Evolutionary conservation across 2,888 invertebrate genomes (phyloP).

Genomic region (Dicyrtoma fusca): DNA sequence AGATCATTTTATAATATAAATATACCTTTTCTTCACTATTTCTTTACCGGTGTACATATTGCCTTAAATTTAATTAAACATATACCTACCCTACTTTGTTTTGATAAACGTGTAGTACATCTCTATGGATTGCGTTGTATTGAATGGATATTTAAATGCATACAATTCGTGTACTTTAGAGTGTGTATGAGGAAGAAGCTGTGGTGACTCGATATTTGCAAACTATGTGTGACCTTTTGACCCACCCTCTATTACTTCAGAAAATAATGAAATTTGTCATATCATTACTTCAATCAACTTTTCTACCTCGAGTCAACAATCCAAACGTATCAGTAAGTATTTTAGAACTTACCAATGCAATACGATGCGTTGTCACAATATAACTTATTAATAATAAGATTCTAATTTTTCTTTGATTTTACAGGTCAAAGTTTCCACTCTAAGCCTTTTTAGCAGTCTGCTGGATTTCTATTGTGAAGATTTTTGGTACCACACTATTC

Average conservation of each 20-base stretch:
- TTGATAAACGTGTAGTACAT: no score
- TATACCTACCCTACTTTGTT: no score
- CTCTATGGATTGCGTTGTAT: no score
- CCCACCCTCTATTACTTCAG: constrained; percentile 47
- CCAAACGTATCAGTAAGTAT: constrained; percentile 48
- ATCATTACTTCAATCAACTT: constrained; percentile 41
- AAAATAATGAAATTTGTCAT: constrained; percentile 49
- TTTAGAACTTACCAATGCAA: not conserved
- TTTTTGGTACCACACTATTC: constrained; percentile 52
- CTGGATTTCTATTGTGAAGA: constrained; percentile 54
- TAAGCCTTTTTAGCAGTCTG: constrained; percentile 51
- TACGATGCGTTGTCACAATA: not conserved
- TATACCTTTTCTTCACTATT: no score
- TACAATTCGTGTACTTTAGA: no score
- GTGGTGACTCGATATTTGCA: constrained; percentile 54
- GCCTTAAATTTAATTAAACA: no score
- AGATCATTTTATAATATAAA: no score
- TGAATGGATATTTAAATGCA: no score
- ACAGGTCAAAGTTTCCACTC: constrained; percentile 53
- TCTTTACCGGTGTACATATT: no score
- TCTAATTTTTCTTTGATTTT: constrained; percentile 20
- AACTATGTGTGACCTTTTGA: constrained; percentile 50
- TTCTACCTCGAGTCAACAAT: constrained; percentile 53
- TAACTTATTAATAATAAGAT: not conserved
- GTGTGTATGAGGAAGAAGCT: constrained; percentile 54